Evolutionary conservation across 2,888 invertebrate genomes (phyloP).

Genomic region (Pterobdella sp.): DNA sequence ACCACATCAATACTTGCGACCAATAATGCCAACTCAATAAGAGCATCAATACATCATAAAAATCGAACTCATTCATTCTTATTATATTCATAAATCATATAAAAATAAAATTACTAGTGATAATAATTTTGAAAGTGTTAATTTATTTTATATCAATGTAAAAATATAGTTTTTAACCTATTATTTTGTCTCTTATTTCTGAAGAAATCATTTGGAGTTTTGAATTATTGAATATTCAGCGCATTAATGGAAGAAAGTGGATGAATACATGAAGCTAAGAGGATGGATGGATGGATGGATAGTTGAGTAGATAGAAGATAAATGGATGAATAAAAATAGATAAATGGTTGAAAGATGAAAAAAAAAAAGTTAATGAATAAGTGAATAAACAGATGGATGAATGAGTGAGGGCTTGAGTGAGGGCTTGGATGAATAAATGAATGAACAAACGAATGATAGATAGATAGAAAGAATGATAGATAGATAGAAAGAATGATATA

Average conservation of each 20-base stretch:
- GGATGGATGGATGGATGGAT: neutral
- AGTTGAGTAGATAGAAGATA: no score
- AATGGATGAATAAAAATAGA: constrained; percentile 13
- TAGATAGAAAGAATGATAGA: neutral
- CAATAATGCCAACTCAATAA: no score
- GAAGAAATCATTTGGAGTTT: neutral
- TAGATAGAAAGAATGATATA: neutral
- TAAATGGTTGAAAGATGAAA: constrained; percentile 2
- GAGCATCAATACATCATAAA: no score
- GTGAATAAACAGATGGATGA: constrained; percentile 1
- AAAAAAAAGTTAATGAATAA: neutral
- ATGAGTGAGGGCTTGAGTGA: neutral
- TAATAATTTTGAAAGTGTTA: no score
- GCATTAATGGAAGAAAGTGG: neutral
- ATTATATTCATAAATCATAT: no score
- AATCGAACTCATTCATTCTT: no score
- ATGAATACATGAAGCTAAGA: neutral
- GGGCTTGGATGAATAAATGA: neutral
- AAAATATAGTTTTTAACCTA: no score
- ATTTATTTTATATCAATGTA: no score
- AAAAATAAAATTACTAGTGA: no score
- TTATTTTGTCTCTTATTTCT: no score
- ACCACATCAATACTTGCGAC: no score
- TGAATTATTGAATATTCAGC: neutral
- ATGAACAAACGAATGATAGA: neutral